A percentile compares a stretch with the other conserved stretches of the same genome.
Conservation (phyloP, 2,797 vertebrate species). For the Setipinna tenuifilis region DNA sequence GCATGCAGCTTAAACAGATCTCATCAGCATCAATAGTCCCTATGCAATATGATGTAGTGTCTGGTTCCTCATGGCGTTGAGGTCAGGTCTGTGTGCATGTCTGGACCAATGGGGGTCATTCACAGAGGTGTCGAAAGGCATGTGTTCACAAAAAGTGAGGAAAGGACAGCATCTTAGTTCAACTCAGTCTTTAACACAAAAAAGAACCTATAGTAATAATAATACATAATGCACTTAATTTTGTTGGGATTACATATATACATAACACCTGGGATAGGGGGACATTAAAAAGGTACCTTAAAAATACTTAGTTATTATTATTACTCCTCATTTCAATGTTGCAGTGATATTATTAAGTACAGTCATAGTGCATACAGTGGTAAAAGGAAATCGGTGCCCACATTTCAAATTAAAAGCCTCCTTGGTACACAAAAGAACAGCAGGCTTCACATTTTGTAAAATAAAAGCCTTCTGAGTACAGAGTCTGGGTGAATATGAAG, state of each 20-base stretch:
- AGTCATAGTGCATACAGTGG: conserved; percentile 71
- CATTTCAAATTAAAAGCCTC: conserved; percentile 35
- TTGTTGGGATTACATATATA: conserved; percentile 69
- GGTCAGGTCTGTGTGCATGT: not conserved
- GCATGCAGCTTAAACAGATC: not conserved
- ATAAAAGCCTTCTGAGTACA: conserved; percentile 28
- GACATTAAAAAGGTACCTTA: conserved; percentile 71
- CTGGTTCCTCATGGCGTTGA: not conserved
- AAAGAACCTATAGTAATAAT: conserved; percentile 56
- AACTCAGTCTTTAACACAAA: conserved; percentile 46
- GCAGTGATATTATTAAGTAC: conserved; percentile 65
- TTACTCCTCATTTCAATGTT: conserved; percentile 58
- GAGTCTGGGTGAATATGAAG: not conserved
- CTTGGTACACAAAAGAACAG: conserved; percentile 22
- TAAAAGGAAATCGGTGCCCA: conserved; percentile 66
- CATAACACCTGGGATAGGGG: conserved; percentile 68
- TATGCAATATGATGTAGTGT: not conserved
- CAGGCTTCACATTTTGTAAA: conserved; percentile 21
- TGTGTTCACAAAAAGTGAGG: conserved; percentile 37
- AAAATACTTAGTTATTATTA: conserved; percentile 56
- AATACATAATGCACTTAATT: conserved; percentile 74
- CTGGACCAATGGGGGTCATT: not conserved
- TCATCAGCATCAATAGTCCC: not conserved
- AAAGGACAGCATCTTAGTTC: conserved; percentile 3
- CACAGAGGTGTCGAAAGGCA: conserved; percentile 31